Percentiles rank a stretch among this genome's conserved stretches.
phyloP scores from a whole-genome alignment of 2,797 vertebrate species.

The Diglossa cyanea region DNA sequence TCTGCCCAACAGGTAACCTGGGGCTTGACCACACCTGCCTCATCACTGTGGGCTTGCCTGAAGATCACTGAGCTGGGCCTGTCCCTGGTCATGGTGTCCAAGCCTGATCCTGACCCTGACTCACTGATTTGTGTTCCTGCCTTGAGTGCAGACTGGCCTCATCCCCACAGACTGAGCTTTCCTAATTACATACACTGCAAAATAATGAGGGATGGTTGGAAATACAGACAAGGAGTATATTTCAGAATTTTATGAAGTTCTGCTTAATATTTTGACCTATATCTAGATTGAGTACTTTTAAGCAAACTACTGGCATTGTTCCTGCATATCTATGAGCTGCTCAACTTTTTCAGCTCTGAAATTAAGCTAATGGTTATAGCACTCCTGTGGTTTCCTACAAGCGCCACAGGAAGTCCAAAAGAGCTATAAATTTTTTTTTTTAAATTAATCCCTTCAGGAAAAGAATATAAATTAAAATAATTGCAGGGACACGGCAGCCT shows the following conservation, averaged over 20 bases:
- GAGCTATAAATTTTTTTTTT: neutral
- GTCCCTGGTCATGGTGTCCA: neutral
- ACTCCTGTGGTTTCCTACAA: neutral
- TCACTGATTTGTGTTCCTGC: neutral
- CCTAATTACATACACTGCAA: neutral
- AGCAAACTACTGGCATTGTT: neutral
- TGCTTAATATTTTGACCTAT: neutral
- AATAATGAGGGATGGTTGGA: neutral
- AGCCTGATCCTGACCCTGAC: neutral
- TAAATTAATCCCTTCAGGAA: neutral
- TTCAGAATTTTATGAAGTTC: neutral
- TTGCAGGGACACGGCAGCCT: neutral
- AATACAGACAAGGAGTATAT: neutral
- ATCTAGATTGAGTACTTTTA: neutral
- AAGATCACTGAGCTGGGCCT: neutral
- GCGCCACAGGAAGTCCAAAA: neutral
- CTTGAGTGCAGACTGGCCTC: neutral
- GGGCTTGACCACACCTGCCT: neutral
- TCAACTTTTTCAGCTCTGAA: neutral
- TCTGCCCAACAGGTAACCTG: neutral
- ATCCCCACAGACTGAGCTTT: neutral
- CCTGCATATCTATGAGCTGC: neutral
- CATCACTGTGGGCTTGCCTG: neutral
- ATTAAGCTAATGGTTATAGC: neutral
- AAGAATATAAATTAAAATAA: conserved; percentile 23